Conservation (phyloP, 1,140 invertebrate genomes). For the Coelopa frigida region DNA sequence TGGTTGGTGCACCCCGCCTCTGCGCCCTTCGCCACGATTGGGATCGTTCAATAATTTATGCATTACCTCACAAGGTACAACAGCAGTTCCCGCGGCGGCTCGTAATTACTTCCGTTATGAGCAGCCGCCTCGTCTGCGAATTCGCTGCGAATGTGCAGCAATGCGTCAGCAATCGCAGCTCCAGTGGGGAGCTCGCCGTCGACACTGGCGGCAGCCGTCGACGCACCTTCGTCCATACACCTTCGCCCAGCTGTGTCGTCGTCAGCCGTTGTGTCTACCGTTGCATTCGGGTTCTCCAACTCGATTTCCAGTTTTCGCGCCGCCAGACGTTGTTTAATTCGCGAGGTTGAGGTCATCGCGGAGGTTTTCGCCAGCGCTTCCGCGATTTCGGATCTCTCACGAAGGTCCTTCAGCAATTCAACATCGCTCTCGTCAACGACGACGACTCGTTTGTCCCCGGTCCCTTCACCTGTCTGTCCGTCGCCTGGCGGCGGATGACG, state of each 20-base stretch:
- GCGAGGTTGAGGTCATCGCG: conserved; percentile 51
- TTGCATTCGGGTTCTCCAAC: conserved; percentile 29
- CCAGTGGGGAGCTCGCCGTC: conserved; percentile 1
- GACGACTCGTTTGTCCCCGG: background rate
- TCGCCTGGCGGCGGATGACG: too few species aligned
- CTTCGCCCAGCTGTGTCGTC: background rate
- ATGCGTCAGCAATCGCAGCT: conserved; percentile 9
- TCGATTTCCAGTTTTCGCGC: conserved; percentile 49
- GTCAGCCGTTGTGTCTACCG: background rate
- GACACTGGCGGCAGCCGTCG: background rate
- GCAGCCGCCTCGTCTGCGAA: conserved; percentile 10
- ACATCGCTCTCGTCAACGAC: background rate
- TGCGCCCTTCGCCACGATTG: too few species aligned
- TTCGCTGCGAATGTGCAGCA: conserved; percentile 21
- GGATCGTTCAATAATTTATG: too few species aligned
- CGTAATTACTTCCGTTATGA: conserved; percentile 41
- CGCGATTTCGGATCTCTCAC: conserved; percentile 50
- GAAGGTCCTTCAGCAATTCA: conserved; percentile 39
- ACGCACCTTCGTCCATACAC: background rate
- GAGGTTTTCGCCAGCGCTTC: conserved; percentile 53
- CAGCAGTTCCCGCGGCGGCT: conserved; percentile 55
- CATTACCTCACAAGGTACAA: conserved; percentile 58
- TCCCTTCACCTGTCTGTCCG: background rate
- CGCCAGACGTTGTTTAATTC: conserved; percentile 48
- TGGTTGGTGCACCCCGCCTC: too few species aligned